These are phyloP conservation scores for Romanogobio albipinnatus DNA, from an alignment of 2,113 vertebrate genomes.

Conservation along the genomic window DNA sequence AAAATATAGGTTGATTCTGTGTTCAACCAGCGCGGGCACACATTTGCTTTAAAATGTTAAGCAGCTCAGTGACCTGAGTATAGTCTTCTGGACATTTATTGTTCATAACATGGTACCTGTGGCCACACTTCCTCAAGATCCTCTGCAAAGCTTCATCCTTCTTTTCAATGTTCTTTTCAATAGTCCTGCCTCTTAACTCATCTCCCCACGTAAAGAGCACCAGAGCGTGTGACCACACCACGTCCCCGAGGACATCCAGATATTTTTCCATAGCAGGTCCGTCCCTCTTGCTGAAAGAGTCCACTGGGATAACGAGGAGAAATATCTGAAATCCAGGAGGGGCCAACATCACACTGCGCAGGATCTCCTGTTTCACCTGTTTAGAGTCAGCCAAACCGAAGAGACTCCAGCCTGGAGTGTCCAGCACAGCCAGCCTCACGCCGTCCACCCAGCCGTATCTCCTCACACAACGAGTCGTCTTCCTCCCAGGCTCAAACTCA, in stretches of 20 bases:
- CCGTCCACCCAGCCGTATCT: conserved; percentile 37
- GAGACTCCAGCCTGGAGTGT: conserved; percentile 66
- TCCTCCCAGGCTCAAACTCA: conserved; percentile 41
- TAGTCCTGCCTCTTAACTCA: conserved; percentile 49
- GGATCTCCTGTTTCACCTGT: conserved; percentile 53
- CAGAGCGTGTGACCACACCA: conserved; percentile 49
- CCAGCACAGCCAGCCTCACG: conserved; percentile 54
- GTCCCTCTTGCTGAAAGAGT: conserved; percentile 60
- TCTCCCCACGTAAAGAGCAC: conserved; percentile 66
- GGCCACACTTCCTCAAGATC: conserved; percentile 60
- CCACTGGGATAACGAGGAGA: conserved; percentile 60
- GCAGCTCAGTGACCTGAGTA: conserved; percentile 47
- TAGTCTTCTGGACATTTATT: conserved; percentile 16
- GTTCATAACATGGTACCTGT: conserved; percentile 52
- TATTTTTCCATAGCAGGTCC: conserved; percentile 53
- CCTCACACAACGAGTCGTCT: conserved; percentile 47
- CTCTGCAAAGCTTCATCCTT: conserved; percentile 50
- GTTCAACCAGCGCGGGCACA: background rate
- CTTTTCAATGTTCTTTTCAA: conserved; percentile 54
- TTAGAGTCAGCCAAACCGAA: conserved; percentile 51
- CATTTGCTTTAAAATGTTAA: conserved; percentile 54
- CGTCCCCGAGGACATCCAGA: conserved; percentile 50
- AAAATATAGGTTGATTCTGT: background rate
- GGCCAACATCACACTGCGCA: conserved; percentile 48
- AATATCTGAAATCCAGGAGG: conserved; percentile 46